A percentile compares a stretch with the other conserved stretches of the same genome.
phyloP scores from a whole-genome alignment of 2,888 invertebrate species.

The Ophraella communa region DNA sequence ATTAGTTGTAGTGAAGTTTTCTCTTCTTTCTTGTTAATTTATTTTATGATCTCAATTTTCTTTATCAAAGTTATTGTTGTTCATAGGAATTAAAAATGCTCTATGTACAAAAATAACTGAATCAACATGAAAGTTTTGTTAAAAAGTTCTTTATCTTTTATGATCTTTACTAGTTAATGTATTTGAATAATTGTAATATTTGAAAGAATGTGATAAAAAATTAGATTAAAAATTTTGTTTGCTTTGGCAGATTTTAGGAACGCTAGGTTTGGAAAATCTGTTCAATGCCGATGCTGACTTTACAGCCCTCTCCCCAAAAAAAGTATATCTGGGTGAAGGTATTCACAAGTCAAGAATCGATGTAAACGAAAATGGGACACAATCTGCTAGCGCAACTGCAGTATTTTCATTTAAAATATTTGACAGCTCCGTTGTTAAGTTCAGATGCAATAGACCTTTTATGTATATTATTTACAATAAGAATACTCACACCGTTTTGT shows the following conservation, averaged over 20 bases:
- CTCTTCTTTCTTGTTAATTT: too few relatives aligned
- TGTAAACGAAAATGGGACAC: conserved; percentile 83
- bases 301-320: conserved; percentile 62
- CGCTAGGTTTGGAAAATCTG: conserved; percentile 65
- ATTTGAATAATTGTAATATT: not conserved
- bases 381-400: conserved; percentile 86
- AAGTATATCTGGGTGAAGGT: conserved; percentile 62
- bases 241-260: conserved; percentile 59
- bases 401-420: conserved; percentile 80
- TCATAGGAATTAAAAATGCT: too few relatives aligned
- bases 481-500: conserved; percentile 68
- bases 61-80: too few relatives aligned
- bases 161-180: too few relatives aligned
- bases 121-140: too few relatives aligned
- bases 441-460: conserved; percentile 85
- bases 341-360: conserved; percentile 85
- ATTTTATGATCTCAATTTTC: too few relatives aligned
- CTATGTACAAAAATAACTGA: too few relatives aligned
- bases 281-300: conserved; percentile 64
- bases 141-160: too few relatives aligned
- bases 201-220: not conserved
- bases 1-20: too few relatives aligned
- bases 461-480: conserved; percentile 81
- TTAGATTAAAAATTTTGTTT: conserved; percentile 22
- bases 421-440: conserved; percentile 66